phyloP scores from a whole-genome alignment of 2,797 vertebrate genomes.

The Tympanoctomys barrerae region DNA sequence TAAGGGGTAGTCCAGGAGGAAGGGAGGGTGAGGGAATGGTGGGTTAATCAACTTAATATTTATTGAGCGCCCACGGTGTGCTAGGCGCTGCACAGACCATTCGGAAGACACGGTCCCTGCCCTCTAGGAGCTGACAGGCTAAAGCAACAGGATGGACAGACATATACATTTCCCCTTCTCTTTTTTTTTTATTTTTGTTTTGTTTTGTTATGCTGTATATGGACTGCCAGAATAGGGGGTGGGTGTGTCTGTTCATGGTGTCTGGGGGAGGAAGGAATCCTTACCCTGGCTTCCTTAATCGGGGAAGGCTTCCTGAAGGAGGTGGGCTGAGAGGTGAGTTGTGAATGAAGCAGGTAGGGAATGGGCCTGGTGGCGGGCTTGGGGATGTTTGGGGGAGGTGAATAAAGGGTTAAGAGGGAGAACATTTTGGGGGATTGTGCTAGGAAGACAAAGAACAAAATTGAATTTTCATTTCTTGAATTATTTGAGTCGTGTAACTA shows the following conservation, averaged over 20 bases:
- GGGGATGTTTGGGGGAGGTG: conserved; percentile 75
- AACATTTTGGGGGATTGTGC: conserved; percentile 58
- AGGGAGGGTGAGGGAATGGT: conserved; percentile 81
- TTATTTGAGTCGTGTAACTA: conserved; percentile 18
- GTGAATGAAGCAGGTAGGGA: conserved; percentile 84
- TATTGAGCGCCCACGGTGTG: conserved; percentile 87
- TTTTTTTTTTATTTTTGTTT: conserved; percentile 73
- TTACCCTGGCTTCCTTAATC: conserved; percentile 85
- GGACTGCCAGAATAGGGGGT: conserved; percentile 81
- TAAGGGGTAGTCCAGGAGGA: conserved; percentile 84
- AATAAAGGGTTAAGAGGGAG: conserved; percentile 72
- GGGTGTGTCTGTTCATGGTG: conserved; percentile 80
- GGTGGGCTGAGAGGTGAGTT: conserved; percentile 86
- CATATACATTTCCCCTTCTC: conserved; percentile 86
- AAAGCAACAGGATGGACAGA: conserved; percentile 87
- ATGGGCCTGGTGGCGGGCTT: conserved; percentile 80
- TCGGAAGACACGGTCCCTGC: conserved; percentile 87
- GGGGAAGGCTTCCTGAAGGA: conserved; percentile 86
- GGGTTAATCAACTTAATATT: conserved; percentile 86
- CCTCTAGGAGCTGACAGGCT: conserved; percentile 87
- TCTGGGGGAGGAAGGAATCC: conserved; percentile 86
- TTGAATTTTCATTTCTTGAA: conserved; percentile 56
- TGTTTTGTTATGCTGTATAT: conserved; percentile 84
- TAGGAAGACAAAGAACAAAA: conserved; percentile 67
- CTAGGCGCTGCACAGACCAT: conserved; percentile 87